Percentiles rank a stretch among this genome's conserved stretches.
Conservation (phyloP, 1,140 invertebrate species). For the Leptinotarsa undecemlineata region DNA sequence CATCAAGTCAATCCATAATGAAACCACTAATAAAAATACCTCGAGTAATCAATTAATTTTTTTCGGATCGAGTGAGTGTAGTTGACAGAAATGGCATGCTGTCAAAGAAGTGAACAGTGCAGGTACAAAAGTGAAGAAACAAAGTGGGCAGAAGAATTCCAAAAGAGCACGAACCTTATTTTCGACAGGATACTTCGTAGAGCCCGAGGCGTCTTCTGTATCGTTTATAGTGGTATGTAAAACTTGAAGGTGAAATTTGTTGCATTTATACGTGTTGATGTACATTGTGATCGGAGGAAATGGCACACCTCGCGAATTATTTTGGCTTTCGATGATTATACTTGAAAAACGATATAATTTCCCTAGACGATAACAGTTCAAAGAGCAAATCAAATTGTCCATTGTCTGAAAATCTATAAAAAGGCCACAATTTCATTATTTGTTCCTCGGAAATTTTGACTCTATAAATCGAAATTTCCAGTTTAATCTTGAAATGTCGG, state of each 20-base stretch:
- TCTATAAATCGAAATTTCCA: no score
- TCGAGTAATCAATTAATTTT: slow-evolving; percentile 30
- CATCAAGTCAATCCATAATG: slow-evolving; percentile 11
- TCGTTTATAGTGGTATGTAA: slow-evolving; percentile 5
- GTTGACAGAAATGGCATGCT: slow-evolving; percentile 4
- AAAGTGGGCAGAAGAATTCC: slow-evolving; percentile 2
- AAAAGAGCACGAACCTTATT: slow-evolving; percentile 3
- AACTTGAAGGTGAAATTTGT: background rate
- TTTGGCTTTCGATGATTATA: no score
- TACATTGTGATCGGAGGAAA: no score
- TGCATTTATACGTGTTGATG: no score
- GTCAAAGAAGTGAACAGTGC: slow-evolving; percentile 1
- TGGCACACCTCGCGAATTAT: no score
- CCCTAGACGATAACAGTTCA: no score
- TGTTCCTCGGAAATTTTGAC: no score
- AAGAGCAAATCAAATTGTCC: no score
- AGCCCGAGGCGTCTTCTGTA: background rate
- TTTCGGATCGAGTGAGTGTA: slow-evolving; percentile 7
- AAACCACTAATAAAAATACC: slow-evolving; percentile 27
- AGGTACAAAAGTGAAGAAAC: slow-evolving; percentile 8
- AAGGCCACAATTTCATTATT: no score
- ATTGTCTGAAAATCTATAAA: no score
- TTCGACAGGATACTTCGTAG: background rate
- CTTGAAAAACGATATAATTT: no score
- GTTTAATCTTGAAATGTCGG: no score